Base-by-base conservation (phyloP, 2,113 vertebrate genomes). In the Geococcyx californianus region DNA sequence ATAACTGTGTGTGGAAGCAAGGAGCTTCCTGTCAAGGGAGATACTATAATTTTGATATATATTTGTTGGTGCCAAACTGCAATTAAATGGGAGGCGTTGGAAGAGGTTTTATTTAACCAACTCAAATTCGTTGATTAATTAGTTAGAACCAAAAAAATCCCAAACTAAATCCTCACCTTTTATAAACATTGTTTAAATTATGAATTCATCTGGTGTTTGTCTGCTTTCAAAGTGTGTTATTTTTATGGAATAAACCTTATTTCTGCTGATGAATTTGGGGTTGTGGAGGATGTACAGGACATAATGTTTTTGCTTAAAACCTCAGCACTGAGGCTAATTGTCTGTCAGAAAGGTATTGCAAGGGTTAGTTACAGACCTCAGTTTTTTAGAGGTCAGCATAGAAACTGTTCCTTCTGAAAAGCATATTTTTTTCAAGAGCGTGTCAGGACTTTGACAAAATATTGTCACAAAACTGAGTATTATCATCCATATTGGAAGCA, bases 11-110 rank as follows among this genome's bases (percentile, higher is more conserved):
- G 97, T 98, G 96, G 98, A 98, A 98, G 97, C 97, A 98, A 97
- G 97, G 97, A 96, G 97, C 97, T 97, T 98, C 97, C 98, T 98
- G 98, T 99, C 99, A 99, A 98, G 97, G 98, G 98, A 99, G 98
- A 98, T 98, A 98, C 97, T 98, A 98, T 98, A 97, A 98, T 98
- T 98, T 98, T 98, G 98, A 98, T 98, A 98, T 98, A 98, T 98
- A 98, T 98, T 98, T 98, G 98, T 98, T 98, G 98, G 98, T 98
- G 97, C 98, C 98, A 98, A 98, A 98, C 98, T 98, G 97, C 97
- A 98, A 98, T 98, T 98, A 98, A 98, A 98, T 98, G 95, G 97
- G 97, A 97, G 97, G 97, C 92, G 93, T 97, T 95, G 97, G 93
- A 97, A 95, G 93, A 96, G 96, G 94, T 97, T 98, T 98, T 98